Percentiles rank a stretch among this genome's conserved stretches.
These are phyloP conservation scores for Athalia cordata DNA, from an alignment of 2,888 invertebrate species.

Conservation along the genomic window DNA sequence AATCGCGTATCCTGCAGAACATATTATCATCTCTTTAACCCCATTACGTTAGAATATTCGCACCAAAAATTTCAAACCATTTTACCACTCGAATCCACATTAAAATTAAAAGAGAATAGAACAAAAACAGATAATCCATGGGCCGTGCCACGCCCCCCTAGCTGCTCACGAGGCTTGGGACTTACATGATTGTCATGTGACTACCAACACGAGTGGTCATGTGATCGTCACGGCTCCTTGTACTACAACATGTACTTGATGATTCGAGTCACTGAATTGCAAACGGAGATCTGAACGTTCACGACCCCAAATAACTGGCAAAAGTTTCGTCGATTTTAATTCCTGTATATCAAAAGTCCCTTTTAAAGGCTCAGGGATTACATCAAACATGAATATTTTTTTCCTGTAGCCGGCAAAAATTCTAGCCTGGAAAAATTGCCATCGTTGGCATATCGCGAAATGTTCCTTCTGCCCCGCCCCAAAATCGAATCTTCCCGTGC, in stretches of 20 bases:
- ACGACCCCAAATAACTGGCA: no score
- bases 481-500: no score
- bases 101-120: neutral
- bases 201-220: slow-evolving; percentile 71
- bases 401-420: no score
- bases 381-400: no score
- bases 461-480: no score
- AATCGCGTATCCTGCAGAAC: neutral
- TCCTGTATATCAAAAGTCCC: no score
- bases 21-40: neutral
- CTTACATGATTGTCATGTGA: slow-evolving; percentile 72
- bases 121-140: slow-evolving; percentile 10
- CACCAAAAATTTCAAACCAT: neutral
- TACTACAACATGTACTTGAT: neutral
- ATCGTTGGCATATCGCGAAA: no score
- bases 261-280: neutral
- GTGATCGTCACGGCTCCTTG: slow-evolving; percentile 57
- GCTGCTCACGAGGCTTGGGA: slow-evolving; percentile 60
- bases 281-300: no score
- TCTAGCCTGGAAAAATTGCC: no score
- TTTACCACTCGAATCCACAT: neutral
- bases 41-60: neutral
- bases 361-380: no score
- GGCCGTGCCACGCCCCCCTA: slow-evolving; percentile 68
- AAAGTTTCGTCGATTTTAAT: no score